Conservation (phyloP, 2,888 invertebrate species). For the Chouioia cunea region DNA sequence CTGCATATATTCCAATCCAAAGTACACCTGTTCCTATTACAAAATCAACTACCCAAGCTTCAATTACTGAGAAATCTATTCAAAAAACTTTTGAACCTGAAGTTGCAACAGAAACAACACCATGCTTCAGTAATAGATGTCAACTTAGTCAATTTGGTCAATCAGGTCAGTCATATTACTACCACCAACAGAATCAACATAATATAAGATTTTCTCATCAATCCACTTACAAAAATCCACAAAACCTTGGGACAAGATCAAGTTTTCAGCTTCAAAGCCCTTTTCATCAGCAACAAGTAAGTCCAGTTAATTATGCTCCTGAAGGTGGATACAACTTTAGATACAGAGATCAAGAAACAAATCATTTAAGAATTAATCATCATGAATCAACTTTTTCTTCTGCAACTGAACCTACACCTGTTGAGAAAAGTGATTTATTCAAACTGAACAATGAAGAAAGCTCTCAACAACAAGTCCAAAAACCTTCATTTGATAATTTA, state of each 20-base stretch:
- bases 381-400: background rate
- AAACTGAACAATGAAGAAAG: slow-evolving; percentile 45
- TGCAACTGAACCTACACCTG: slow-evolving; percentile 12
- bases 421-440: slow-evolving; percentile 28
- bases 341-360: slow-evolving; percentile 5
- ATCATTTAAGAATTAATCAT: slow-evolving; percentile 11
- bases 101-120: slow-evolving; percentile 16
- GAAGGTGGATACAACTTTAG: slow-evolving; percentile 7
- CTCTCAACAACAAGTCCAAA: slow-evolving; percentile 46
- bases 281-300: slow-evolving; percentile 7
- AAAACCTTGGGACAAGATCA: slow-evolving; percentile 15
- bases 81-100: background rate
- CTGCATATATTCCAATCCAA: background rate
- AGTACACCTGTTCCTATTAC: background rate
- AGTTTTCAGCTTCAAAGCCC: slow-evolving; percentile 47
- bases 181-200: slow-evolving; percentile 21
- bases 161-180: slow-evolving; percentile 35
- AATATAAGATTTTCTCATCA: slow-evolving; percentile 17
- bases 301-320: slow-evolving; percentile 9
- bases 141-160: slow-evolving; percentile 41
- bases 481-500: slow-evolving; percentile 17
- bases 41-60: background rate
- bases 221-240: slow-evolving; percentile 29
- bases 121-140: background rate
- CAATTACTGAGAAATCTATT: background rate